Evolutionary conservation across 2,888 invertebrate genomes (phyloP).

Genomic region (Pandemis corylana): DNA sequence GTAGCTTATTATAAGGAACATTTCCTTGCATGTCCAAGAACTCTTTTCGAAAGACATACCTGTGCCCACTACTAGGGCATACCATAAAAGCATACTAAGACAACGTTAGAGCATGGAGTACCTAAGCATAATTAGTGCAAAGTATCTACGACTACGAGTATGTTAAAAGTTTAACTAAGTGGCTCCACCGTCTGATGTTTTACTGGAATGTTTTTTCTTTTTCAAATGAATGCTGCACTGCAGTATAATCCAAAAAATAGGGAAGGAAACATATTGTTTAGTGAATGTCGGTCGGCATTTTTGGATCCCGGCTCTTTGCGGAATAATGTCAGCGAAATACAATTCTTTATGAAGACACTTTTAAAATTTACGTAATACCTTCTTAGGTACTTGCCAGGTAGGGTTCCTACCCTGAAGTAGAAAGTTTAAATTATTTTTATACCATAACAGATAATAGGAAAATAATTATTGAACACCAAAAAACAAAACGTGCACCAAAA

Average conservation of each 20-base stretch:
- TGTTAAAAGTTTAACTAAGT: neutral
- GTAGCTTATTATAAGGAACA: too few relatives aligned
- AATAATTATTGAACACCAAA: too few relatives aligned
- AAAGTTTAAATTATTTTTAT: too few relatives aligned
- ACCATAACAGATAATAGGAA: too few relatives aligned
- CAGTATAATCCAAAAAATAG: constrained; percentile 56
- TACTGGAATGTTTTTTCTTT: constrained; percentile 53
- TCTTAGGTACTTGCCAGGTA: too few relatives aligned
- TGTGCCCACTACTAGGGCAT: too few relatives aligned
- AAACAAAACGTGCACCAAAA: too few relatives aligned
- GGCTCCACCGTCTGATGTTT: neutral
- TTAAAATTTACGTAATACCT: constrained; percentile 43
- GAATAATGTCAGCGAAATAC: constrained; percentile 48
- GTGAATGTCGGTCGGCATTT: constrained; percentile 54
- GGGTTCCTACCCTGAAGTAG: neutral
- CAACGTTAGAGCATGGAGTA: neutral
- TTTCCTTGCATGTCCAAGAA: too few relatives aligned
- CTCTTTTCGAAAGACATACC: too few relatives aligned
- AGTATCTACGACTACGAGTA: neutral
- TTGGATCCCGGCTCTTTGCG: constrained; percentile 46
- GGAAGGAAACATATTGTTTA: constrained; percentile 54
- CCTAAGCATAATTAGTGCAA: neutral
- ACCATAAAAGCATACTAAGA: too few relatives aligned
- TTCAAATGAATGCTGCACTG: constrained; percentile 61
- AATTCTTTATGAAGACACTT: constrained; percentile 21